Conservation (phyloP, 1,140 invertebrate genomes). For the Drosophila tropicalis region DNA sequence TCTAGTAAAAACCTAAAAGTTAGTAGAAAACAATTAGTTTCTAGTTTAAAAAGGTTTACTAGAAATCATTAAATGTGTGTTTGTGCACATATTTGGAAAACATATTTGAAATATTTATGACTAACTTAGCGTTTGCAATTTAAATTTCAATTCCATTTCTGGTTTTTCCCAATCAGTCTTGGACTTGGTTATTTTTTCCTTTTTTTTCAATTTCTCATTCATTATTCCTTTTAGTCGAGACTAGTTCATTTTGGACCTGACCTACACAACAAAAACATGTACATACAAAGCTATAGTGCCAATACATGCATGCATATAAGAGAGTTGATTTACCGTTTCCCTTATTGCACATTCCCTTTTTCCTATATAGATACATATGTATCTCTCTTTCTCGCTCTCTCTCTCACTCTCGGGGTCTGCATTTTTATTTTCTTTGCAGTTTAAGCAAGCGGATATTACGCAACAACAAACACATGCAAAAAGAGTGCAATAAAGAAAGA, state of each 20-base stretch:
- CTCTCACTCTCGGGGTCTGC: neutral
- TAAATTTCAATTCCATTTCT: neutral
- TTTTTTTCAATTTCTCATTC: neutral
- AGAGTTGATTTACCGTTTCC: conserved; percentile 6
- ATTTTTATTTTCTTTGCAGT: conserved; percentile 27
- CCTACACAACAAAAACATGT: conserved; percentile 13
- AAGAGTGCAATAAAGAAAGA: conserved; percentile 39
- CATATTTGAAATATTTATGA: too few species aligned
- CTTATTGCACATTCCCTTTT: conserved; percentile 53
- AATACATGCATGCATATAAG: neutral
- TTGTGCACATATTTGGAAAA: too few species aligned
- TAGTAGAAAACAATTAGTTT: too few species aligned
- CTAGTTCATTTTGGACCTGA: conserved; percentile 43
- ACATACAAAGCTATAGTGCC: neutral
- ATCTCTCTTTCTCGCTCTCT: neutral
- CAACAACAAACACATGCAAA: conserved; percentile 71
- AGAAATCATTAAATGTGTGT: too few species aligned
- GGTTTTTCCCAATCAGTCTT: neutral
- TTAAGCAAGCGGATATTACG: conserved; percentile 68
- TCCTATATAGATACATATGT: conserved; percentile 8
- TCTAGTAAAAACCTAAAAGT: too few species aligned
- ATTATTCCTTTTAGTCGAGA: conserved; percentile 10
- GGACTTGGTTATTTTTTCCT: conserved; percentile 8
- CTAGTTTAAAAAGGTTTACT: too few species aligned
- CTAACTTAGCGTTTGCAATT: neutral